These are phyloP conservation scores for Haemorhous mexicanus DNA, from an alignment of 2,113 vertebrate species.

Conservation along the genomic window DNA sequence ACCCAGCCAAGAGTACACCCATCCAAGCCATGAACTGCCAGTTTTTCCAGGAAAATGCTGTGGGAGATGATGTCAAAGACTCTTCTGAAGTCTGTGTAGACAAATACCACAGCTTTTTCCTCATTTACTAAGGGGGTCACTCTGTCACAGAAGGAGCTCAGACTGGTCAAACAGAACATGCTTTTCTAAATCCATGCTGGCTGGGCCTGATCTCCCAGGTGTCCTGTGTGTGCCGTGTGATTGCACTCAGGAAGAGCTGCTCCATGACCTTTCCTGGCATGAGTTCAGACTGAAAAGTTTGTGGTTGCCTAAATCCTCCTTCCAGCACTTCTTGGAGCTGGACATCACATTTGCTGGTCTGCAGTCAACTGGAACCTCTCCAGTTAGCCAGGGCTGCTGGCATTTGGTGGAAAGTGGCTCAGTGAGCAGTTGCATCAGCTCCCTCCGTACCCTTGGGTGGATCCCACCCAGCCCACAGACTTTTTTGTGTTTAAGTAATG, in stretches of 20 bases:
- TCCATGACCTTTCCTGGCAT: neutral
- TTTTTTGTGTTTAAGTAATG: neutral
- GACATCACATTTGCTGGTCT: neutral
- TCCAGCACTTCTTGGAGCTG: neutral
- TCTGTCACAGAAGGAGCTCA: neutral
- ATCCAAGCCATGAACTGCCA: neutral
- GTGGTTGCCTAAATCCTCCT: neutral
- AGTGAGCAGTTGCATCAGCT: neutral
- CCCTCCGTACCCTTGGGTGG: neutral
- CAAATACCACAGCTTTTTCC: neutral
- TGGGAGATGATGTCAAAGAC: neutral
- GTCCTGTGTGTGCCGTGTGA: neutral
- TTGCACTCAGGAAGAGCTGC: neutral
- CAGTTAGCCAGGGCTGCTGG: neutral
- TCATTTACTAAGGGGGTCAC: neutral
- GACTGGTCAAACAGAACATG: neutral
- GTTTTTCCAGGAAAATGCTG: neutral
- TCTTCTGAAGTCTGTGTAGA: neutral
- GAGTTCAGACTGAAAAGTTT: neutral
- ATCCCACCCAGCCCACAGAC: neutral
- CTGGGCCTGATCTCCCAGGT: neutral
- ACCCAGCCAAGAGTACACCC: neutral
- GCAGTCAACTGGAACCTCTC: neutral
- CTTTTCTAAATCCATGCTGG: neutral
- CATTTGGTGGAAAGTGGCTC: neutral